Base-by-base conservation (phyloP, 2,888 invertebrate species). In the Rhabditoides inermis region DNA sequence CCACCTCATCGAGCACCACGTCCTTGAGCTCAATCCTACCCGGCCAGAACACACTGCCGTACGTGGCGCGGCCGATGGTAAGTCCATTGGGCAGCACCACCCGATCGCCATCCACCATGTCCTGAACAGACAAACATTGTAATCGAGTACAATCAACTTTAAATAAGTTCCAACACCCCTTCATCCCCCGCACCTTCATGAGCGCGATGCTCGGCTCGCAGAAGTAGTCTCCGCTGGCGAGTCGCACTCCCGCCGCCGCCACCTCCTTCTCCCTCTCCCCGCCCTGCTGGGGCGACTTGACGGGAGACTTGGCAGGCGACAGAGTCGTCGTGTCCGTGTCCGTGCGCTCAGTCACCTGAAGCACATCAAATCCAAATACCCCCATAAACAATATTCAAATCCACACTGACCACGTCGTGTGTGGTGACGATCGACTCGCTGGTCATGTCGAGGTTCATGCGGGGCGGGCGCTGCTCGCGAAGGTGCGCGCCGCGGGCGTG, bases 201-300 rank as follows among this genome's bases (percentile, higher is more conserved):
- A 89, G 87, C 37, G 88, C 86, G 53, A 91, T 75, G 0, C 85
- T 79, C 0, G 95, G 95, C 58, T 89, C 84, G 0, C 89, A 90
- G 77, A 89, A 95, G 78, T 95, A 95, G 5, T 90, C 92, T 81
- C 84, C 71, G 0, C 90, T 82, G 0, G 84, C 84, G 39, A 90
- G 79, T 6, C 83, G 82, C 5, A 92, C 85, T 1, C 89, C 88
- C 0, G 88, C 84, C 0, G 86, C 85, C 51, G 77, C 73, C 4
- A 75, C 72, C 22, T 51, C n/a, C n/a, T n/a, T n/a, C n/a, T n/a
- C n/a, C n/a, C n/a, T n/a, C n/a, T n/a, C n/a, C n/a, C n/a, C n/a
- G n/a, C n/a, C n/a, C n/a, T n/a, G n/a, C n/a, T n/a, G n/a, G n/a
- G n/a, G n/a, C n/a, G n/a, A n/a, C n/a, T n/a, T n/a, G n/a, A n/a